A percentile compares a stretch with the other conserved stretches of the same genome.
Evolutionary conservation across 2,888 invertebrate species (phyloP).

Genomic region (Philonicus albiceps): DNA sequence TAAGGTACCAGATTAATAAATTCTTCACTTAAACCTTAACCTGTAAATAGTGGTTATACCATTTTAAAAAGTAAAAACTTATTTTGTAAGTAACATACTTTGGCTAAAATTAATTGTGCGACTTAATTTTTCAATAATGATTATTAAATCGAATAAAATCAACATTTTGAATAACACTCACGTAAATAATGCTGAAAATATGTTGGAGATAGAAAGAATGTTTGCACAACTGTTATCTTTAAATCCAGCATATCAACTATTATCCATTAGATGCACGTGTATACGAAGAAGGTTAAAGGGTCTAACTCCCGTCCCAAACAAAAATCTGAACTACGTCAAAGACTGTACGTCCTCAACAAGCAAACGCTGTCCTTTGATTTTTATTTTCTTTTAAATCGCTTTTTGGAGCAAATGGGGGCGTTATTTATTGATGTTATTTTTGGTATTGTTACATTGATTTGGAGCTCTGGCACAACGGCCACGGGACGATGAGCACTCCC

Average conservation of each 20-base stretch:
- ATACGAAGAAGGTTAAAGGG: neutral
- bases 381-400: neutral
- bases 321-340: neutral
- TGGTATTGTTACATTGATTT: neutral
- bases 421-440: neutral
- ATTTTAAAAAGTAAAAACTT: too few relatives aligned
- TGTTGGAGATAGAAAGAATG: too few relatives aligned
- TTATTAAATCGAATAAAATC: too few relatives aligned
- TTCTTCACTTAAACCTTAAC: too few relatives aligned
- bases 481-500: neutral
- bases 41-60: too few relatives aligned
- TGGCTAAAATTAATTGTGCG: too few relatives aligned
- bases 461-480: neutral
- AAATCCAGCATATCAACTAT: neutral
- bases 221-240: too few relatives aligned
- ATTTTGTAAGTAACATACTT: too few relatives aligned
- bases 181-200: too few relatives aligned
- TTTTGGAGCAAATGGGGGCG: neutral
- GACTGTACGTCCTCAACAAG: neutral
- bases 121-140: too few relatives aligned
- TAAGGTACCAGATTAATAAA: too few relatives aligned
- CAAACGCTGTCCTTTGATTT: neutral
- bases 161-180: too few relatives aligned
- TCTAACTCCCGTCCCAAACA: neutral
- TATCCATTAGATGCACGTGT: neutral